phyloP scores from a whole-genome alignment of 2,797 vertebrate genomes.

The Pangasius djambal region DNA sequence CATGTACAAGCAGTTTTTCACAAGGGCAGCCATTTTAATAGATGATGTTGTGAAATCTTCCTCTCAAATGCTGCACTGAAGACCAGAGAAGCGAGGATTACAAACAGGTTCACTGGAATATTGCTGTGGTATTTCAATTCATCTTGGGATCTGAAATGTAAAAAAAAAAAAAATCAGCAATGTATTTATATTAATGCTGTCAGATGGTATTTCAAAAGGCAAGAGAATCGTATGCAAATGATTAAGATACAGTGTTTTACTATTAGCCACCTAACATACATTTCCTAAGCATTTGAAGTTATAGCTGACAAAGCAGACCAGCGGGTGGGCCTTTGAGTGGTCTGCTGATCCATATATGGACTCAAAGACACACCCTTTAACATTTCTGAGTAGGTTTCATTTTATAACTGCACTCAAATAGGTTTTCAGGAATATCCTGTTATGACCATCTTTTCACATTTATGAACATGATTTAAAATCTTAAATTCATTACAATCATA shows the following conservation, averaged over 20 bases:
- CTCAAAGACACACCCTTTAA: neutral
- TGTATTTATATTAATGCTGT: neutral
- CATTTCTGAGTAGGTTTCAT: neutral
- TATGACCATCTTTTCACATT: neutral
- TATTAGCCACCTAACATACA: neutral
- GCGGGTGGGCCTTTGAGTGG: too few species aligned
- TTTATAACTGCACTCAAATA: neutral
- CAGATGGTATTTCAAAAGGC: neutral
- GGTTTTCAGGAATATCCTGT: neutral
- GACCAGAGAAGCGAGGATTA: slow-evolving; percentile 14
- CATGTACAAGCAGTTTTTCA: slow-evolving; percentile 43
- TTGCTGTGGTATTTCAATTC: slow-evolving; percentile 34
- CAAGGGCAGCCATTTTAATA: slow-evolving; percentile 48
- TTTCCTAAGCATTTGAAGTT: neutral
- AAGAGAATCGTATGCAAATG: neutral
- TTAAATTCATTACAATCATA: neutral
- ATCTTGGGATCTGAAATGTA: slow-evolving; percentile 46
- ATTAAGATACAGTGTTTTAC: neutral
- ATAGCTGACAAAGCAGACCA: neutral
- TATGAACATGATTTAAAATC: neutral
- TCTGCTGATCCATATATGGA: neutral
- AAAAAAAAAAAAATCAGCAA: neutral
- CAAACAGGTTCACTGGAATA: slow-evolving; percentile 33
- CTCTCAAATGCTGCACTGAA: neutral
- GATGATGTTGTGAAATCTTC: slow-evolving; percentile 8